A percentile compares a stretch with the other conserved stretches of the same genome.
Conservation (phyloP, 2,113 vertebrate genomes). For the Todiramphus saurophagus region DNA sequence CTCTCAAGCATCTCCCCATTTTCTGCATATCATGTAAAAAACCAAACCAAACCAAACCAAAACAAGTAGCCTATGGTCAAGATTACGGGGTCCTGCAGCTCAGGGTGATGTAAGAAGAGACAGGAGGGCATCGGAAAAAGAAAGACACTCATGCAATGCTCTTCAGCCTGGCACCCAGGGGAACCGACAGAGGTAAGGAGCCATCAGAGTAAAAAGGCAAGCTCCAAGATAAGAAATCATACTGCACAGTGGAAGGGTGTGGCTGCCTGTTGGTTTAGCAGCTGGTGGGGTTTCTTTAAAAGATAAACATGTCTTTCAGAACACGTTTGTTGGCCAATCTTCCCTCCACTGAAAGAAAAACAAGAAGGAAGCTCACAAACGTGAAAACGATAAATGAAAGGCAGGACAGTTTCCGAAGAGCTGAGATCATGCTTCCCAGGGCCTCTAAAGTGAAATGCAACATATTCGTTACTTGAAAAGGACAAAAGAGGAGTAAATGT, state of each 20-base stretch:
- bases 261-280: background rate
- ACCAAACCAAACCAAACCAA: no score
- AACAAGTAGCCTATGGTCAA: background rate
- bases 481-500: background rate
- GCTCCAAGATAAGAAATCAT: slow-evolving; percentile 19
- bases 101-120: background rate
- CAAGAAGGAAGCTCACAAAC: background rate
- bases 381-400: background rate
- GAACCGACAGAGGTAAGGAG: background rate
- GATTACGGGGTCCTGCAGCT: background rate
- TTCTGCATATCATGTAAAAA: background rate
- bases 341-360: background rate
- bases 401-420: background rate
- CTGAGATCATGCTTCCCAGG: background rate
- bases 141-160: fast-evolving
- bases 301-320: slow-evolving; percentile 33
- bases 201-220: background rate
- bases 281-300: background rate
- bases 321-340: background rate
- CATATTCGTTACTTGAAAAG: fast-evolving
- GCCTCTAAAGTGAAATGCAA: background rate
- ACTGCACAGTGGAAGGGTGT: background rate
- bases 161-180: background rate
- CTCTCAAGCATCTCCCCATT: background rate
- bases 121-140: background rate